Percentiles rank a stretch among this genome's conserved stretches.
Evolutionary conservation across 2,113 vertebrate genomes (phyloP).

Genomic region (Toxostoma redivivum): DNA sequence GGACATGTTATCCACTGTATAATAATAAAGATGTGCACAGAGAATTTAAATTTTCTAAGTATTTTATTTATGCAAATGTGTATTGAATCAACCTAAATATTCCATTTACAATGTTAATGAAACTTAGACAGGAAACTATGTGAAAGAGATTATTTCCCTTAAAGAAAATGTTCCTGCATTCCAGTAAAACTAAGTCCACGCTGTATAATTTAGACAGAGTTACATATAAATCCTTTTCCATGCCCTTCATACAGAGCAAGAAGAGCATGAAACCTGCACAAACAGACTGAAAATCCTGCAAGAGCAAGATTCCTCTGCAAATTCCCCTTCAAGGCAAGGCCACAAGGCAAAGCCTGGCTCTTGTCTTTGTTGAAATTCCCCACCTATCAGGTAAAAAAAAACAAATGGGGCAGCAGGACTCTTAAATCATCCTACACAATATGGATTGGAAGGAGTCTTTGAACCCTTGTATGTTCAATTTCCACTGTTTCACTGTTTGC

Average conservation of each 20-base stretch:
- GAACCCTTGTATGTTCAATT: background rate
- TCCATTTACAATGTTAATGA: background rate
- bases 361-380: background rate
- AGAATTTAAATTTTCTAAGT: background rate
- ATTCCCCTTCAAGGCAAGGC: background rate
- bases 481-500: background rate
- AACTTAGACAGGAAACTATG: background rate
- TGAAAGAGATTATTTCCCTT: background rate
- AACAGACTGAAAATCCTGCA: background rate
- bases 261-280: background rate
- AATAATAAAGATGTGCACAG: background rate
- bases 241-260: background rate
- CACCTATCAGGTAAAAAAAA: background rate
- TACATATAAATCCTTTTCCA: background rate
- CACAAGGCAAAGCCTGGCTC: background rate
- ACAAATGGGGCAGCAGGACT: background rate
- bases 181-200: background rate
- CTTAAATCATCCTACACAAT: background rate
- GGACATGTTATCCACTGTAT: rapidly evolving
- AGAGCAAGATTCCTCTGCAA: background rate
- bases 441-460: background rate
- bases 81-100: background rate
- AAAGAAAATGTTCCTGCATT: background rate
- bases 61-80: background rate
- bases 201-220: background rate